Conservation (phyloP, 1,140 invertebrate species). For the Cephus cinctus region DNA sequence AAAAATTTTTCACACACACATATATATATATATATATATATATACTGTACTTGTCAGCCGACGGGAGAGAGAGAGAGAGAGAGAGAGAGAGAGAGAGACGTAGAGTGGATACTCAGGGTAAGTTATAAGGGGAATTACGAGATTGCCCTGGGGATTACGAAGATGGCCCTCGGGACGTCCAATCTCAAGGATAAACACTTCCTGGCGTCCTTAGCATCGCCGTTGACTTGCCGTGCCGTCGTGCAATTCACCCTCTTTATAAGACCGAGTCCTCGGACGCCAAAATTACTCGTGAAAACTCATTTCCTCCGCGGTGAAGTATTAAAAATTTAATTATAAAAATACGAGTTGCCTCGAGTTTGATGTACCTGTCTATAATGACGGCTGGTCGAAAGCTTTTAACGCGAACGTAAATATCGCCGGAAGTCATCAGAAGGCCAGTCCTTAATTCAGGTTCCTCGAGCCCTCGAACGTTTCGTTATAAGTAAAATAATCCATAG, state of each 20-base stretch:
- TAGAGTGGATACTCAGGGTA: conserved; percentile 20
- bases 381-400: too few species aligned
- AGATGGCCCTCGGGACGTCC: conserved; percentile 52
- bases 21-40: too few species aligned
- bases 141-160: conserved; percentile 55
- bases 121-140: conserved; percentile 55
- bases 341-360: conserved; percentile 15
- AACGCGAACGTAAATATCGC: too few species aligned
- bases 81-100: conserved; percentile 15
- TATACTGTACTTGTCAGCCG: too few species aligned
- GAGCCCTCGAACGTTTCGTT: too few species aligned
- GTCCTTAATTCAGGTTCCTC: too few species aligned
- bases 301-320: conserved; percentile 25
- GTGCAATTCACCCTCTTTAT: conserved; percentile 10
- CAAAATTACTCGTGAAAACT: conserved; percentile 25
- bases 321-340: conserved; percentile 33
- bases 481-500: too few species aligned
- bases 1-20: too few species aligned
- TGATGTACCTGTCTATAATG: too few species aligned
- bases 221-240: conserved; percentile 5
- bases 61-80: conserved; percentile 12
- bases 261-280: conserved; percentile 17
- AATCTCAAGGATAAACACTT: conserved; percentile 57
- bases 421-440: too few species aligned
- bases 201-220: conserved; percentile 39